Percentiles rank a stretch among this genome's conserved stretches.
These are phyloP conservation scores for Yponomeuta sedellus DNA, from an alignment of 2,888 invertebrate species.

Conservation along the genomic window DNA sequence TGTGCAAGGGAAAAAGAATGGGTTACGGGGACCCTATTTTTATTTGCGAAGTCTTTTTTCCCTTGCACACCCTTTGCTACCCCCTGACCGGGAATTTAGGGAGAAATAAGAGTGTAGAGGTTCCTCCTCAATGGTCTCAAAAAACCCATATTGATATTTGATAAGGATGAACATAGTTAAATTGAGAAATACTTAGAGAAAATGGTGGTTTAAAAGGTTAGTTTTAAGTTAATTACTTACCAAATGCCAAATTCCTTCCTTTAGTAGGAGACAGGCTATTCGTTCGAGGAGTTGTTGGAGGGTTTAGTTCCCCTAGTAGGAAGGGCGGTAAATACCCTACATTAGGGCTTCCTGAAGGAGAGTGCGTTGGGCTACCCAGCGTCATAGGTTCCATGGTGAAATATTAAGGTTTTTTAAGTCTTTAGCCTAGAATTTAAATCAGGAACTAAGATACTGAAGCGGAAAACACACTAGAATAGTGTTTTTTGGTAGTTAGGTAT, in stretches of 20 bases:
- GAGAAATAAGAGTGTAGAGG: too few species aligned
- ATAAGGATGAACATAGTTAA: not conserved
- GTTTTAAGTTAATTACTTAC: constrained; percentile 43
- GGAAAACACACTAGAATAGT: not conserved
- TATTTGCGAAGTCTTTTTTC: too few species aligned
- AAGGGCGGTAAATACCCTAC: constrained; percentile 86
- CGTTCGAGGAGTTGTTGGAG: constrained; percentile 72
- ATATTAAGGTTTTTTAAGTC: not conserved
- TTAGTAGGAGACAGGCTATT: constrained; percentile 79
- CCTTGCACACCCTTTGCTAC: too few species aligned
- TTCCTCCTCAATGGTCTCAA: too few species aligned
- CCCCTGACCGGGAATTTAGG: too few species aligned
- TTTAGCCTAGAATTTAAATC: not conserved
- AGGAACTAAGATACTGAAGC: not conserved
- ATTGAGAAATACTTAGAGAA: constrained; percentile 44
- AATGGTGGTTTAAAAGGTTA: too few species aligned
- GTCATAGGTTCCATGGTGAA: constrained; percentile 88
- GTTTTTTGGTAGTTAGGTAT: not conserved
- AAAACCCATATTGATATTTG: too few species aligned
- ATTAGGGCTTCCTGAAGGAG: constrained; percentile 80
- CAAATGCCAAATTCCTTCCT: constrained; percentile 73
- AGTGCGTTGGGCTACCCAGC: constrained; percentile 85
- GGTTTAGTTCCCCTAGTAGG: constrained; percentile 83
- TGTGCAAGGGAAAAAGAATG: too few species aligned
- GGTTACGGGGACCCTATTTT: too few species aligned